These are phyloP conservation scores for Eidolon dupreanum DNA, from an alignment of 2,797 vertebrate genomes.

Conservation along the genomic window DNA sequence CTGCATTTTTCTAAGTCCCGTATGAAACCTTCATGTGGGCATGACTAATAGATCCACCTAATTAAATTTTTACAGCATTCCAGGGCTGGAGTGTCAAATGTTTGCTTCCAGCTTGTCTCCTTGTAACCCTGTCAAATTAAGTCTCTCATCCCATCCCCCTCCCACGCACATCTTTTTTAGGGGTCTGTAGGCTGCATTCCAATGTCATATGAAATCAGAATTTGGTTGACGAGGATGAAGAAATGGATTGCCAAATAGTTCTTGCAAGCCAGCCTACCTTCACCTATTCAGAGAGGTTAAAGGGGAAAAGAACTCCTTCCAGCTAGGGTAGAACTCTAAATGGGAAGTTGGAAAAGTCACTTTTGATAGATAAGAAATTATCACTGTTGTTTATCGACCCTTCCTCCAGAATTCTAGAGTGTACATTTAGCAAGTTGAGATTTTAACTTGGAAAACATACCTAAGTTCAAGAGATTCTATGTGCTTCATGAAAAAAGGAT, in stretches of 20 bases:
- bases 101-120: conserved; percentile 91
- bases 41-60: conserved; percentile 95
- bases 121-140: conserved; percentile 93
- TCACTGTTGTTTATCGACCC: not conserved
- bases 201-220: conserved; percentile 85
- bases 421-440: not conserved
- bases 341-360: not conserved
- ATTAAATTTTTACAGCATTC: conserved; percentile 97
- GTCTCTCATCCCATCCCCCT: conserved; percentile 79
- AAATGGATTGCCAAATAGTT: conserved; percentile 57
- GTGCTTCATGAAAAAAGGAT: not conserved
- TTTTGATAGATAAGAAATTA: not conserved
- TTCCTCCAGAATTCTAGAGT: not conserved
- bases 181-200: conserved; percentile 86
- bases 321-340: not conserved
- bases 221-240: conserved; percentile 54
- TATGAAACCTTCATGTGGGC: conserved; percentile 87
- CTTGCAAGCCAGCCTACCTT: conserved; percentile 8
- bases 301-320: not conserved
- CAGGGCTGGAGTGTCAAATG: conserved; percentile 94
- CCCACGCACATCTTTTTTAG: conserved; percentile 78
- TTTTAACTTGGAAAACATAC: not conserved
- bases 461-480: not conserved
- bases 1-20: conserved; percentile 85
- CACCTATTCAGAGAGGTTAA: not conserved